These are phyloP conservation scores for Drosophila rellima DNA, from an alignment of 2,888 invertebrate species.

Conservation along the genomic window DNA sequence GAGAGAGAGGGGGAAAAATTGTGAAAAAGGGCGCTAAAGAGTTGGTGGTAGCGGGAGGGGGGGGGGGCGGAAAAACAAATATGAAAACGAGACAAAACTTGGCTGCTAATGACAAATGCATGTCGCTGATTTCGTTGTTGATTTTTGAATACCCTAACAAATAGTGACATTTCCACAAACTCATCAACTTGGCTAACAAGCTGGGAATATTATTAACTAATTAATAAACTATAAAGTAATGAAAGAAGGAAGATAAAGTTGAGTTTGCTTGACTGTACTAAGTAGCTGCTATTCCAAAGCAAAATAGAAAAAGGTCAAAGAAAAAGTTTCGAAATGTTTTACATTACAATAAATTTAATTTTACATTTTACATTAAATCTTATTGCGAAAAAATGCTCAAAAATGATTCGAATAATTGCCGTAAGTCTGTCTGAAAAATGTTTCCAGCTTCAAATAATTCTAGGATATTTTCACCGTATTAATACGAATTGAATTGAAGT, in stretches of 20 bases:
- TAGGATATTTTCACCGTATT: too few relatives aligned
- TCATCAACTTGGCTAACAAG: not conserved
- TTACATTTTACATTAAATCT: too few relatives aligned
- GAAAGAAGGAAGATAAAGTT: not conserved
- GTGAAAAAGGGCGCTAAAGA: not conserved
- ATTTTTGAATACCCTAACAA: conserved; percentile 24
- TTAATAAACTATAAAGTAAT: not conserved
- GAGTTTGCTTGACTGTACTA: too few relatives aligned
- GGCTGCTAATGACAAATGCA: conserved; percentile 74
- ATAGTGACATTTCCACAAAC: not conserved
- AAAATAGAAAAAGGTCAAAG: not conserved
- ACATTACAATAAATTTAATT: too few relatives aligned
- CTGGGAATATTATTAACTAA: not conserved
- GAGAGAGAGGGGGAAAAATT: not conserved
- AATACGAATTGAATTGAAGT: too few relatives aligned
- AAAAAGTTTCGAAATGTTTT: not conserved
- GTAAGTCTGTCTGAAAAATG: too few relatives aligned
- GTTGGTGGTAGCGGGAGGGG: not conserved
- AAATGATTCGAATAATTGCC: too few relatives aligned
- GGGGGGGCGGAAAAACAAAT: conserved; percentile 14
- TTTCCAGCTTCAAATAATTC: too few relatives aligned
- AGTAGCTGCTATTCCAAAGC: too few relatives aligned
- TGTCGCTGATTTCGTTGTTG: conserved; percentile 46
- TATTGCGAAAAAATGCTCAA: too few relatives aligned
- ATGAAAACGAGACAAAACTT: conserved; percentile 24